Evolutionary conservation across 2,888 invertebrate species (phyloP).

Genomic region (Tromatobia lineatoria): DNA sequence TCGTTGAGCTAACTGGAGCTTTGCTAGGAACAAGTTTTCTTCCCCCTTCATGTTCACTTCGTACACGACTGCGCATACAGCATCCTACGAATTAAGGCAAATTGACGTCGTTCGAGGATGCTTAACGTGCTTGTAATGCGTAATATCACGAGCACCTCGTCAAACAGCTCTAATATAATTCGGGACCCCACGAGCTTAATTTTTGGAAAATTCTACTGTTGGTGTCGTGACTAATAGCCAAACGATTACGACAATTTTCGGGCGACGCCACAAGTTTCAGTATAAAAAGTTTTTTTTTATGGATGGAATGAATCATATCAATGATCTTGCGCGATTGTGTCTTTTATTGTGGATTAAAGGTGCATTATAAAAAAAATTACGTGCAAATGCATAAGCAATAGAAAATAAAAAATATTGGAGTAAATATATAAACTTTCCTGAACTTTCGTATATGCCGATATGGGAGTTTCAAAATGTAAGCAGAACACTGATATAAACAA

Average conservation of each 20-base stretch:
- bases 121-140: constrained; percentile 73
- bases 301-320: too few species aligned
- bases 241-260: constrained; percentile 3
- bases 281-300: too few species aligned
- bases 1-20: constrained; percentile 38
- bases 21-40: constrained; percentile 62
- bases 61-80: constrained; percentile 19
- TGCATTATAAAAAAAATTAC: too few species aligned
- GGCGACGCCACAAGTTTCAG: background rate
- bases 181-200: constrained; percentile 20
- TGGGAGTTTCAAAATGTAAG: too few species aligned
- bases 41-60: constrained; percentile 26
- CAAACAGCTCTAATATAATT: constrained; percentile 19
- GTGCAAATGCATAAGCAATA: too few species aligned
- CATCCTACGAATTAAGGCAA: constrained; percentile 67
- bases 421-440: too few species aligned
- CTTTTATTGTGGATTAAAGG: too few species aligned
- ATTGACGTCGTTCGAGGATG: constrained; percentile 72
- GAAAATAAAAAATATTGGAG: too few species aligned
- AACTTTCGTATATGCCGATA: too few species aligned
- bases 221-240: constrained; percentile 14
- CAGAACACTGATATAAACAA: too few species aligned
- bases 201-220: constrained; percentile 17
- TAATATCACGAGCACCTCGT: constrained; percentile 65
- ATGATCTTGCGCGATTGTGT: too few species aligned